These are phyloP conservation scores for Orcinus orca DNA, from an alignment of 2,113 vertebrate species.

Conservation along the genomic window DNA sequence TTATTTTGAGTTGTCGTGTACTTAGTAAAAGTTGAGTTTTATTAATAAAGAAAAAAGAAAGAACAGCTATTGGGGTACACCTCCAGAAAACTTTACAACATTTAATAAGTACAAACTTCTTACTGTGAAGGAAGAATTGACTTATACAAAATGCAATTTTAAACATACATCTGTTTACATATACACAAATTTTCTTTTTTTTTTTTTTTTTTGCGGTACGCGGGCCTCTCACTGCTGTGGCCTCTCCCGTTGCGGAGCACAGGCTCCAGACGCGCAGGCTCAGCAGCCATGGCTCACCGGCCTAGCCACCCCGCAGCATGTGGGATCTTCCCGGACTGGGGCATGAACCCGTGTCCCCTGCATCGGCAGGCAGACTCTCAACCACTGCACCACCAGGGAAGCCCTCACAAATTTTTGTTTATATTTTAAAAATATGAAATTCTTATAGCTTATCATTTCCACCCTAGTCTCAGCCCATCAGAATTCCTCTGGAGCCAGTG, in stretches of 20 bases:
- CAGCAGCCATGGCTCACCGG: no score
- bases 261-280: no score
- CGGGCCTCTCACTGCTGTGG: no score
- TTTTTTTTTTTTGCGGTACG: no score
- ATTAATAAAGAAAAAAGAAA: not conserved
- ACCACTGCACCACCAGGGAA: no score
- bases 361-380: no score
- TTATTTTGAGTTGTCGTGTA: not conserved
- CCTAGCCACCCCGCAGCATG: no score
- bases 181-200: not conserved
- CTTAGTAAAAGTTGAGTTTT: constrained; percentile 15
- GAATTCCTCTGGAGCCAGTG: not conserved
- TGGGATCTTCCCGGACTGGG: no score
- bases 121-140: not conserved
- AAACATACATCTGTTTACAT: not conserved
- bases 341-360: no score
- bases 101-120: not conserved
- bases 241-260: no score
- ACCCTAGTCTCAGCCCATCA: not conserved
- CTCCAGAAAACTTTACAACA: not conserved
- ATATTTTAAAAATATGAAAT: not conserved
- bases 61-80: not conserved
- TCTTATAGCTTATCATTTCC: not conserved
- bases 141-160: not conserved
- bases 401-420: not conserved